Percentiles rank a stretch among this genome's conserved stretches.
Evolutionary conservation across 1,140 invertebrate genomes (phyloP).

Genomic region (Hyphantria cunea): DNA sequence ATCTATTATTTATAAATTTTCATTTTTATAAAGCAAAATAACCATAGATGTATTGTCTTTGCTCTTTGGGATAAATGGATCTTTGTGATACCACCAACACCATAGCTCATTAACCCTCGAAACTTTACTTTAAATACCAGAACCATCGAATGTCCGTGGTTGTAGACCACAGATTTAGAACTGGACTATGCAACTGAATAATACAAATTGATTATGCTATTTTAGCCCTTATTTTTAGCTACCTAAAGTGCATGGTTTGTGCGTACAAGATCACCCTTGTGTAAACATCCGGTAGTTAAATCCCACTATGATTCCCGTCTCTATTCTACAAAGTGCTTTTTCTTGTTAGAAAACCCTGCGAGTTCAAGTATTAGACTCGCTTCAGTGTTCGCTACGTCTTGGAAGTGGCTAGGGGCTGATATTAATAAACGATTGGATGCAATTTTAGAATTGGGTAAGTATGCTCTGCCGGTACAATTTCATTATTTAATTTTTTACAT

Average conservation of each 20-base stretch:
- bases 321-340: slow-evolving; percentile 49
- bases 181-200: background rate
- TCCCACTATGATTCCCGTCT: slow-evolving; percentile 35
- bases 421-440: background rate
- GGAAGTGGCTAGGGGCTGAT: slow-evolving; percentile 5
- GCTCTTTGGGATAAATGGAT: slow-evolving; percentile 25
- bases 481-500: too few relatives aligned
- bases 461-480: too few relatives aligned
- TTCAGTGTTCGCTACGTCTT: slow-evolving; percentile 15
- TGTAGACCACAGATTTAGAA: slow-evolving; percentile 23
- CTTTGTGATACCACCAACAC: slow-evolving; percentile 27
- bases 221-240: slow-evolving; percentile 25
- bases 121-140: slow-evolving; percentile 23
- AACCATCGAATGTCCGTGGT: slow-evolving; percentile 18
- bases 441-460: too few relatives aligned
- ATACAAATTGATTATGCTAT: slow-evolving; percentile 15
- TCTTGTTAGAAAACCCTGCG: slow-evolving; percentile 41
- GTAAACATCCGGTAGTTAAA: slow-evolving; percentile 58
- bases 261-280: slow-evolving; percentile 23
- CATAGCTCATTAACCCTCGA: slow-evolving; percentile 32
- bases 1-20: background rate
- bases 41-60: background rate
- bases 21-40: background rate
- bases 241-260: slow-evolving; percentile 21
- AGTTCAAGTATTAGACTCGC: background rate